These are phyloP conservation scores for Neolamprologus multifasciatus DNA, from an alignment of 2,797 vertebrate species.

Conservation along the genomic window DNA sequence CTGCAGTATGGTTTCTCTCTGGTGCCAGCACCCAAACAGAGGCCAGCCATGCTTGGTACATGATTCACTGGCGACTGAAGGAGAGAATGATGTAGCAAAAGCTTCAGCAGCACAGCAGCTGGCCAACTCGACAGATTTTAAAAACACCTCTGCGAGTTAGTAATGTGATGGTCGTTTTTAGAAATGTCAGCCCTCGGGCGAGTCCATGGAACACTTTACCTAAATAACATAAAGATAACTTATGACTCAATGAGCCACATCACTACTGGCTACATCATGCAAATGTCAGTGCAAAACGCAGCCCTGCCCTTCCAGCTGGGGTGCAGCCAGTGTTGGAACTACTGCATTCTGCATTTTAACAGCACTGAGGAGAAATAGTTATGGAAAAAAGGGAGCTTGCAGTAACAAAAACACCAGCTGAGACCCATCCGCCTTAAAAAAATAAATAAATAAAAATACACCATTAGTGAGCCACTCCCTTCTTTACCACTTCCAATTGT, in stretches of 20 bases:
- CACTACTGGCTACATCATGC: neutral
- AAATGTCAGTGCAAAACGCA: constrained; percentile 4
- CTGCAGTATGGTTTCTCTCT: constrained; percentile 21
- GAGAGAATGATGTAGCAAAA: constrained; percentile 28
- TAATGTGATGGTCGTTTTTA: neutral
- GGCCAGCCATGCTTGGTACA: neutral
- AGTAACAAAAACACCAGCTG: constrained; percentile 33
- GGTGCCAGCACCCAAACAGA: constrained; percentile 31
- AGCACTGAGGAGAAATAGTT: neutral
- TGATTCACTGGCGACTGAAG: neutral
- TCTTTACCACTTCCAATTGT: neutral
- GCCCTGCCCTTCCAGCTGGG: neutral
- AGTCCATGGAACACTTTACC: constrained; percentile 19
- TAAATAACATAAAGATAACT: constrained; percentile 20
- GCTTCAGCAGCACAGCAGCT: neutral
- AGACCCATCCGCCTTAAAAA: constrained; percentile 28
- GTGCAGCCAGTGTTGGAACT: neutral
- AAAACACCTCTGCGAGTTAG: neutral
- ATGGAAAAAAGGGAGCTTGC: neutral
- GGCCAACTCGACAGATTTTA: neutral
- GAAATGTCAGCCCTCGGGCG: neutral
- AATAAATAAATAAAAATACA: neutral
- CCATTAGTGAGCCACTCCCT: constrained; percentile 11
- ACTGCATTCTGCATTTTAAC: neutral
- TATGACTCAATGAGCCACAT: constrained; percentile 48